Evolutionary conservation across 2,113 vertebrate species (phyloP).

Genomic region (Chloropsis cyanopogon): DNA sequence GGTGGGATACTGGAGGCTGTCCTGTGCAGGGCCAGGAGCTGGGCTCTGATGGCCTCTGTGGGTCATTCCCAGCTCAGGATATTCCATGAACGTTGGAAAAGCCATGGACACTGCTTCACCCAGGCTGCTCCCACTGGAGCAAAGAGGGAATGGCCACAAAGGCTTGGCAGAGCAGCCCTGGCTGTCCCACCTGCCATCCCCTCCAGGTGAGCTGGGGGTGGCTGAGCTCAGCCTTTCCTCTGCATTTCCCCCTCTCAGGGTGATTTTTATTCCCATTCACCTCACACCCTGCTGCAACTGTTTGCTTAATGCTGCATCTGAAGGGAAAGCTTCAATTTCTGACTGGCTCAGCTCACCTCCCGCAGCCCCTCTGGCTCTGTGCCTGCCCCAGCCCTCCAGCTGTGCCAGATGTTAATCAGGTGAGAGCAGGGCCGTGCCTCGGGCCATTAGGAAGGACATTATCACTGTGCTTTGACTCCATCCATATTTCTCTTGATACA

Average conservation of each 20-base stretch:
- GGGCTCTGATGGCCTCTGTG: neutral
- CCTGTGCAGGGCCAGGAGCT: neutral
- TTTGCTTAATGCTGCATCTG: neutral
- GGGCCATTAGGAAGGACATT: neutral
- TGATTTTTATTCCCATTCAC: neutral
- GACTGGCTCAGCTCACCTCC: neutral
- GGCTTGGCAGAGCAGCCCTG: neutral
- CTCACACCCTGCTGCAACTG: neutral
- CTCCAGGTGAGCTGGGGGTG: neutral
- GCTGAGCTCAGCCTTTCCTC: neutral
- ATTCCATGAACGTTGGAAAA: neutral
- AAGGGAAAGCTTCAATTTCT: constrained; percentile 10
- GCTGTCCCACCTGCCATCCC: neutral
- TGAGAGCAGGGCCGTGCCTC: neutral
- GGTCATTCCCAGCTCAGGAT: neutral
- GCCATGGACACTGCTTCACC: neutral
- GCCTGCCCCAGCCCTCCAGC: neutral
- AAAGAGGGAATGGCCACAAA: too few relatives aligned
- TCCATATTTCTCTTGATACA: neutral
- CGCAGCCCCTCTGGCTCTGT: neutral
- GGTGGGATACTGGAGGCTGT: neutral
- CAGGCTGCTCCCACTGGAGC: neutral
- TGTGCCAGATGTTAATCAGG: neutral
- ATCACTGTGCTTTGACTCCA: neutral
- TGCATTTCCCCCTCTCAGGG: neutral